A percentile compares a stretch with the other conserved stretches of the same genome.
Conservation (phyloP, 2,888 invertebrate genomes). For the Yponomeuta plumbellus region DNA sequence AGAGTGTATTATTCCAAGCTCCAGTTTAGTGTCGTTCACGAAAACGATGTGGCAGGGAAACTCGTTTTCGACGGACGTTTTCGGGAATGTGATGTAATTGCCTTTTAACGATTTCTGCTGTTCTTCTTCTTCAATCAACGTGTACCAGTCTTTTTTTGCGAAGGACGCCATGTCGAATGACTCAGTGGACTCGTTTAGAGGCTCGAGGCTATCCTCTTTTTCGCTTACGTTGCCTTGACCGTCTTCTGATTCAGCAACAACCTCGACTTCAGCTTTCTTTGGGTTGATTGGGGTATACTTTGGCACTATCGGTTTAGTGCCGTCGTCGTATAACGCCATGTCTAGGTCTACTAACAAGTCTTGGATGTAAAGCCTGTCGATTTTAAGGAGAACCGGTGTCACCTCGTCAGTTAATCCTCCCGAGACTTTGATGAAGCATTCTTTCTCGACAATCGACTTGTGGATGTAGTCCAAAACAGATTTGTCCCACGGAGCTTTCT, state of each 20-base stretch:
- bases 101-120: conserved; percentile 14
- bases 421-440: conserved; percentile 66
- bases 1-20: conserved; percentile 21
- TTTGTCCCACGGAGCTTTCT: conserved; percentile 59
- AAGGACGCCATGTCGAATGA: conserved; percentile 36
- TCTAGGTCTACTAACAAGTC: conserved; percentile 66
- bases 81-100: conserved; percentile 30
- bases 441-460: conserved; percentile 73
- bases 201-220: conserved; percentile 32
- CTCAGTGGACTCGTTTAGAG: conserved; percentile 28
- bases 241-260: conserved; percentile 36
- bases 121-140: conserved; percentile 43
- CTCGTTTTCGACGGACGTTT: conserved; percentile 38
- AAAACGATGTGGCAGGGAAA: conserved; percentile 51
- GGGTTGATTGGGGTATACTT: conserved; percentile 35
- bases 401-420: conserved; percentile 47
- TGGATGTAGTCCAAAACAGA: conserved; percentile 79
- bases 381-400: conserved; percentile 51
- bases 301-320: conserved; percentile 41
- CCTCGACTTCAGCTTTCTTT: conserved; percentile 17
- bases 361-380: conserved; percentile 58
- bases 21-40: conserved; percentile 36
- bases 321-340: conserved; percentile 55
- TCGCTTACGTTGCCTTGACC: conserved; percentile 55
- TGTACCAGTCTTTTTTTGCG: conserved; percentile 48